Base-by-base conservation (phyloP, 1,140 invertebrate genomes). In the Heliconius congener region DNA sequence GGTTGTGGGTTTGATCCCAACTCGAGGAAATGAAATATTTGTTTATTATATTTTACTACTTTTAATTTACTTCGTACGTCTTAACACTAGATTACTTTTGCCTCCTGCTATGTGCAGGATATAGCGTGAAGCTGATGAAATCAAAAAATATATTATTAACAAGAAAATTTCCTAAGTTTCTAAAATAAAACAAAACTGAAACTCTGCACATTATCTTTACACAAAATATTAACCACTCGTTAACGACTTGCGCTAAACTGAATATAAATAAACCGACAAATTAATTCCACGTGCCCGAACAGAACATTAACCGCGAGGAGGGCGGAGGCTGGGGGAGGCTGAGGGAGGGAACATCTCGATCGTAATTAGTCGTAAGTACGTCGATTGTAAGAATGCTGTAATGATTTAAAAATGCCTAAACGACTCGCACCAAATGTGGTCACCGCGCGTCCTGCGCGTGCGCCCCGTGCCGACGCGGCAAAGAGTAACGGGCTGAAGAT, bases 351-450 rank as follows among this genome's bases (percentile, higher is more conserved):
- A 66, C 60, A 13, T 66, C 60, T 27, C 60, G 60, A 39, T 70
- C 39, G 60, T 8, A 46, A 74, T 57, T 60, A 74, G 19, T 76
- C 27, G 42, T 76, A 76, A 76, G 23, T 76, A 70, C 66, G 46
- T 76, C 74, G 57, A 76, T 70, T 39, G 70, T 42, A 39, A 50
- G 74, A 70, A 76, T 19, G 57, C 74, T 46, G 42, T 70, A 76
- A 76, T 71, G 37, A 70, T 50, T 70, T 42, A 75, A 52, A 75
- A 75, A 76, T 76, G 74, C 57, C 57, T 46, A 76, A 76, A 70
- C 42, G 74, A 76, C 60, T 75, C 74, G 74, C 74, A 19, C 39
- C 74, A 19, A 46, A 76, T 27, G 60, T 27, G n/a, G n/a, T 57
- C 55, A 57, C 8, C 55, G 55, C 55, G n/a, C 19, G 55, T n/a